Evolutionary conservation across 2,888 invertebrate species (phyloP), one percentile per base, ranked within the genome.

Genomic region (Lapara coniferarum): DNA sequence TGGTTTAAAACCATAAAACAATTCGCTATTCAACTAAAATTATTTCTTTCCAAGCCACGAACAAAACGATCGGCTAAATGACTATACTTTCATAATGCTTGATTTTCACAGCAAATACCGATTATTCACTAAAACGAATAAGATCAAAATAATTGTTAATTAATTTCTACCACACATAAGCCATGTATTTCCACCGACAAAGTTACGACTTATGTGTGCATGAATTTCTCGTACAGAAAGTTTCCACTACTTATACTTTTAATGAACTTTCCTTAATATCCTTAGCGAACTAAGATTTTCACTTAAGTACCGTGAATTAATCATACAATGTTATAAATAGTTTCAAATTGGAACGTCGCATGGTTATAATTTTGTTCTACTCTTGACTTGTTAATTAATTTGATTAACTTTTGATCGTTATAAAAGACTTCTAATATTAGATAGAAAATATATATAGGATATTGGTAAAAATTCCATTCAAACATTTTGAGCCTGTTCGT

Each of bases 181-280:
- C 8, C 19, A 49, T 6, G 19, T 13, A 13, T 49, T 12, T 49
- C n/a, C 19, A 55, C 8, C 6, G 16, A 37, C 37, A 4, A 37
- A 37, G 37, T 37, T 37, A 37, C 37, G 19, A 67, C 70, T 69
- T 71, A 74, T 69, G 67, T 71, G 76, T 80, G 74, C 77, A 77
- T 80, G 74, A 75, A 81, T 74, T 68, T 71, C 56, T 30, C 63
- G 67, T 71, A 69, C 72, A 75, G 70, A 72, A 79, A 81, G 75
- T 79, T 58, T 78, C 51, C 70, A 70, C 68, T 72, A 70, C 71
- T 78, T 75, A 74, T 74, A 78, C 75, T 75, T n/a, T n/a, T 74
- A 76, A 79, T 80, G 76, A 81, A 78, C 76, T 79, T 77, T 77
- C 75, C 79, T 76, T 80, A 81, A 77, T 76, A 73, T 72, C 74